Evolutionary conservation across 1,140 invertebrate genomes (phyloP).

Genomic region (Trichonephila clavata): DNA sequence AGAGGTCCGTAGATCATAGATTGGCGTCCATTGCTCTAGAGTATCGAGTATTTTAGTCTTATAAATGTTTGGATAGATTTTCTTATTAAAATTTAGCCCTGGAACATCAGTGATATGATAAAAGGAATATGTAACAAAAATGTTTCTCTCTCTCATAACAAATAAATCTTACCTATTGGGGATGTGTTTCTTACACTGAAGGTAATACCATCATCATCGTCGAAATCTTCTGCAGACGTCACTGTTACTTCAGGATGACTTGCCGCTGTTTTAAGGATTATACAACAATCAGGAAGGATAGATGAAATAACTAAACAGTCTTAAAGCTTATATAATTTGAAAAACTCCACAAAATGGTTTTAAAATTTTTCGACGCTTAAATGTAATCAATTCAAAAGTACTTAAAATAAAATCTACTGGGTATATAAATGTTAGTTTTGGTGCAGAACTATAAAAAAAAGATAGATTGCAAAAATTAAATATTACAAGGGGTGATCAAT

Average conservation of each 20-base stretch:
- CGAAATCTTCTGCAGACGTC: constrained; percentile 80
- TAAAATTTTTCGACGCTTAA: not conserved
- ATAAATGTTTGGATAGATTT: too few relatives aligned
- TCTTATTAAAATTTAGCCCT: too few relatives aligned
- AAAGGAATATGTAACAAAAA: too few relatives aligned
- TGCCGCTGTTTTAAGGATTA: not conserved
- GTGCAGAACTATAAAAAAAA: too few relatives aligned
- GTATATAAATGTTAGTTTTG: not conserved
- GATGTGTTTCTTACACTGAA: constrained; percentile 83
- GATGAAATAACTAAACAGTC: not conserved
- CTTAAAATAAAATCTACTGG: not conserved
- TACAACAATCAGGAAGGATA: not conserved
- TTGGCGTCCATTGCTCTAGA: too few relatives aligned
- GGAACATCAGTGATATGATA: too few relatives aligned
- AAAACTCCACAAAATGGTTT: not conserved
- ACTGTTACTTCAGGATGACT: constrained; percentile 53
- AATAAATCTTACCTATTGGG: not conserved
- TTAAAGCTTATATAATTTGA: not conserved
- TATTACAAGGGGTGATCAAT: too few relatives aligned
- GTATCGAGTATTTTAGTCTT: too few relatives aligned
- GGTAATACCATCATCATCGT: constrained; percentile 92
- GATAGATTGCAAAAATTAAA: too few relatives aligned
- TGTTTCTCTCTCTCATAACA: too few relatives aligned
- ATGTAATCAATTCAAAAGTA: not conserved
- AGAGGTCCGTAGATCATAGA: too few relatives aligned